Conservation (phyloP, 2,888 invertebrate species). For the Malthinus flaveolus region DNA sequence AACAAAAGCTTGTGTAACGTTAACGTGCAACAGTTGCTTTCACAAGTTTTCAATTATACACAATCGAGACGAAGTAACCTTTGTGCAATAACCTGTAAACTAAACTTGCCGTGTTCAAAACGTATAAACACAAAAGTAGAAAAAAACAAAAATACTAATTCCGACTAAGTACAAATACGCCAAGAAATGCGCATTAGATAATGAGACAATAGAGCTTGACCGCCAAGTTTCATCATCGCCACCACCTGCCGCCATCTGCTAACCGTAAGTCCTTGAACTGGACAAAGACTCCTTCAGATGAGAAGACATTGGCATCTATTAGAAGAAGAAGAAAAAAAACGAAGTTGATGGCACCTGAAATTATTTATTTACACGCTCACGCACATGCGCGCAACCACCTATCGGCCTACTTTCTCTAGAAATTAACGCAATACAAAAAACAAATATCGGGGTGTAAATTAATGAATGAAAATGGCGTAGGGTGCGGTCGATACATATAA, state of each 20-base stretch:
- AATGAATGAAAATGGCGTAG: conserved; percentile 18
- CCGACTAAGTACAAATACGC: conserved; percentile 10
- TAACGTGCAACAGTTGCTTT: conserved; percentile 3
- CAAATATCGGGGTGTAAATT: conserved; percentile 8
- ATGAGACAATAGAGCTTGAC: conserved; percentile 22
- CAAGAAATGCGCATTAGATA: conserved; percentile 18
- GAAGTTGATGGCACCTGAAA: background rate
- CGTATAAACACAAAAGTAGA: conserved; percentile 3
- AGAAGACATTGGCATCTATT: conserved; percentile 29
- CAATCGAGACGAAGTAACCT: conserved; percentile 12
- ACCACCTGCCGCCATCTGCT: conserved; percentile 35
- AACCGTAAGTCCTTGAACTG: conserved; percentile 33
- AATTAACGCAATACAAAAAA: background rate
- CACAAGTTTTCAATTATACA: conserved; percentile 8
- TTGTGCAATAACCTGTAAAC: conserved; percentile 8
- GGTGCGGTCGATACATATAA: conserved; percentile 18
- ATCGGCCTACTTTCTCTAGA: conserved; percentile 17
- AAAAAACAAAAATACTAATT: too few species aligned
- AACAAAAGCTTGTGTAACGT: conserved; percentile 5
- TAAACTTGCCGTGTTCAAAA: background rate
- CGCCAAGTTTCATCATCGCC: conserved; percentile 13
- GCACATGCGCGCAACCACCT: background rate
- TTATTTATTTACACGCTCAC: too few species aligned
- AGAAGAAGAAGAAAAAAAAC: background rate
- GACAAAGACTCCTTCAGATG: conserved; percentile 22